These are phyloP conservation scores for Riptortus pedestris DNA, from an alignment of 1,140 invertebrate species.

Conservation along the genomic window DNA sequence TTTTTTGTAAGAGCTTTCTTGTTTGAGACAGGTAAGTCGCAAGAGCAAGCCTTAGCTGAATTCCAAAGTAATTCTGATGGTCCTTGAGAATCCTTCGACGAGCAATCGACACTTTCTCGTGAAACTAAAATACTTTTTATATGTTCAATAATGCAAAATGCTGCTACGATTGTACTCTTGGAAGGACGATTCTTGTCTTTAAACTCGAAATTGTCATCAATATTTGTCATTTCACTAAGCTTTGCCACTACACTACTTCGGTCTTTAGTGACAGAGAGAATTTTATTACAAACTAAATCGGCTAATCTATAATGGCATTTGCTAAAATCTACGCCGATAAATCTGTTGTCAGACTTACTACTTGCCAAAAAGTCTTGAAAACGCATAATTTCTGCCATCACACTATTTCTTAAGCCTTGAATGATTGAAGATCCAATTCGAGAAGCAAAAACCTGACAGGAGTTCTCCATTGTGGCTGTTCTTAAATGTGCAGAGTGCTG, in stretches of 20 bases:
- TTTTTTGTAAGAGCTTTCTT: no score
- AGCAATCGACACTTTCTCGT: no score
- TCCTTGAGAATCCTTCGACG: no score
- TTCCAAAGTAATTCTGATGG: no score
- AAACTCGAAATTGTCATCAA: no score
- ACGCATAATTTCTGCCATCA: background rate
- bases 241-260: background rate
- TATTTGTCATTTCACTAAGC: slow-evolving; percentile 39
- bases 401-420: background rate
- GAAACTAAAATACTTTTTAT: no score
- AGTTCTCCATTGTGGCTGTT: no score
- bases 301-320: background rate
- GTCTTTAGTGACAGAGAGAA: background rate
- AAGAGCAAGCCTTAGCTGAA: no score
- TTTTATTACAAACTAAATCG: background rate
- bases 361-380: background rate
- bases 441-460: background rate
- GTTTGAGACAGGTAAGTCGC: no score
- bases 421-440: background rate
- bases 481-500: background rate
- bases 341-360: background rate
- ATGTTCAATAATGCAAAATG: no score
- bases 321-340: background rate
- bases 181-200: no score
- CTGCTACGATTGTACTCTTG: no score